Percentiles rank a stretch among this genome's conserved stretches.
Evolutionary conservation across 2,113 vertebrate species (phyloP).

Genomic region (Lutjanus erythropterus): DNA sequence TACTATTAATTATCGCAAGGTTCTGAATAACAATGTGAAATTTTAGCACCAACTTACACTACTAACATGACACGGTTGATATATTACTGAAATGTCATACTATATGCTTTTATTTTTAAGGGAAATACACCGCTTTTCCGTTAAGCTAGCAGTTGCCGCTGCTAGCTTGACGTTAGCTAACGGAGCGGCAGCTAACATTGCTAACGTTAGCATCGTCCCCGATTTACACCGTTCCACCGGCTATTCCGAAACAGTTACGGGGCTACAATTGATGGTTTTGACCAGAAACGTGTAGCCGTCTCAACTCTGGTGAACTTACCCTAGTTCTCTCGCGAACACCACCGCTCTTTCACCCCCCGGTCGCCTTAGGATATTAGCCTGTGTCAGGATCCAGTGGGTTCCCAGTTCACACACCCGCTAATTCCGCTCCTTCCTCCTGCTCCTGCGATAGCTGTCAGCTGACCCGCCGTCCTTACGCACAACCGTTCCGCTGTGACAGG

Average conservation of each 20-base stretch:
- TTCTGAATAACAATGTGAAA: not conserved
- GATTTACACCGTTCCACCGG: slow-evolving; percentile 15
- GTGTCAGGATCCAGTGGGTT: slow-evolving; percentile 42
- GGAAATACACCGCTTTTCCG: not conserved
- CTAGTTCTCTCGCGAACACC: slow-evolving; percentile 61
- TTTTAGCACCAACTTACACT: accelerated
- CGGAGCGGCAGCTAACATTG: slow-evolving; percentile 57
- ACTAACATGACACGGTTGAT: accelerated
- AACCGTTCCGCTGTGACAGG: slow-evolving; percentile 68
- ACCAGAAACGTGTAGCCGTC: accelerated
- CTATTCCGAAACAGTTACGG: not conserved
- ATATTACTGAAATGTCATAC: accelerated
- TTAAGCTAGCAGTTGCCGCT: not conserved
- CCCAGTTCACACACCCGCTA: slow-evolving; percentile 67
- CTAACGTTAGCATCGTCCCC: slow-evolving; percentile 64
- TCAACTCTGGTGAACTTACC: slow-evolving; percentile 50
- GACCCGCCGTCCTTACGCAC: slow-evolving; percentile 76
- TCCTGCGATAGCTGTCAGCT: slow-evolving; percentile 75
- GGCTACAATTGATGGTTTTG: not conserved
- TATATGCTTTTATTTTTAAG: slow-evolving; percentile 25
- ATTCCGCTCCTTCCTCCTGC: slow-evolving; percentile 61
- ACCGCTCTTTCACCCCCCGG: slow-evolving; percentile 36
- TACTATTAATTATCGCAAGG: not conserved
- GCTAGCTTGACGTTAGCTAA: slow-evolving; percentile 54
- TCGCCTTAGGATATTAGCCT: slow-evolving; percentile 20